Base-by-base conservation (phyloP, 2,888 invertebrate genomes). In the Lasioglossum malachurum region DNA sequence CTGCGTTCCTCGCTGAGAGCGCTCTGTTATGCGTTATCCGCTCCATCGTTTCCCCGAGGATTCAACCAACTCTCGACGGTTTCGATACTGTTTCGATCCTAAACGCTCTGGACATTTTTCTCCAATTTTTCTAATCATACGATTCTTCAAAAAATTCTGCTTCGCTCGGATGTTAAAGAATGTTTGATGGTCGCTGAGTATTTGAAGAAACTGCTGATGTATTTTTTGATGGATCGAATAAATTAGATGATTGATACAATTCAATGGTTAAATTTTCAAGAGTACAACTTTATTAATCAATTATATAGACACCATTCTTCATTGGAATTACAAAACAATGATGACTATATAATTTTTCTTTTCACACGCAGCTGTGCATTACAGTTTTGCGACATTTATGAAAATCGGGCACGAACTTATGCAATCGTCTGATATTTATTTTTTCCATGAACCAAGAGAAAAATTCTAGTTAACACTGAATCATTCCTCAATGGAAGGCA, bases 11-110 rank as follows among this genome's bases (percentile, higher is more conserved):
- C 75, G 67, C 84, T 57, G 82, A 60, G 71, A 46, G 64, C 53
- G 69, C 83, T 91, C 75, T 64, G 78, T 72, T 84, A 60, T 80
- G 76, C 82, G 75, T 87, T 86, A 79, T 38, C 87, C 60, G 53
- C n/a, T 23, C 71, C 35, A 23, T 49, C 73, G 73, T 31, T 60
- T 67, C 19, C 38, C 31, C 46, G 27, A 8, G 16, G 19, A 67
- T 10, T 69, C 67, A 8, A 14, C 31, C 4, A 44, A 23, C 57
- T 19, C 49, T 49, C 16, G 16, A 64, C 1, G 41, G 41, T 4
- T 57, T 57, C 57, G 14, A 38, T n/a, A 14, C 16, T 38, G 19
- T 35, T 14, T 12, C 67, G 67, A 38, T 69, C 67, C 19, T 23
- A 31, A 5, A 27, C 7, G 19, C 31, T 64, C 31, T 31, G 31